Evolutionary conservation across 2,113 vertebrate genomes (phyloP).

Genomic region (Gorsachius goisagi): DNA sequence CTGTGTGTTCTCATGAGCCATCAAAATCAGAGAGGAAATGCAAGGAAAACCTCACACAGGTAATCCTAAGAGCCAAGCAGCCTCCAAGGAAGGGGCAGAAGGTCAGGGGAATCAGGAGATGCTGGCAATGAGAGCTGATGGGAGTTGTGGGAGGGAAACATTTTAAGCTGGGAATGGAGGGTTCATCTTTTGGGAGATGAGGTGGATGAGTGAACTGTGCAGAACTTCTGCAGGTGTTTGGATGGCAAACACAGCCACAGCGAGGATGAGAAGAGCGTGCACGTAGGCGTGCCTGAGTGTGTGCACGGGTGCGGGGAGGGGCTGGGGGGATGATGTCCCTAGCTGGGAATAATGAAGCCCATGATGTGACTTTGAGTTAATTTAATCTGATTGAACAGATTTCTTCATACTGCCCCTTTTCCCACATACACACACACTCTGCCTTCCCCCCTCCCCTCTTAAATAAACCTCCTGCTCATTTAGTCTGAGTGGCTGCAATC

Average conservation of each 20-base stretch:
- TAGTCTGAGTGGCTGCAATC: slow-evolving; percentile 80
- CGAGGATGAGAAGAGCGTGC: background rate
- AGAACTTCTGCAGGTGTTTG: background rate
- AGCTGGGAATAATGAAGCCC: background rate
- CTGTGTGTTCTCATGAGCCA: background rate
- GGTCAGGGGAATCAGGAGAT: background rate
- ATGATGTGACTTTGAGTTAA: slow-evolving; percentile 34
- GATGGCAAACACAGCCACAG: background rate
- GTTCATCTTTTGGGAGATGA: background rate
- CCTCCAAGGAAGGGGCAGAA: background rate
- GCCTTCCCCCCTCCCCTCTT: slow-evolving; percentile 45
- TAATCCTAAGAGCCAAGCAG: background rate
- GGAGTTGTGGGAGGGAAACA: background rate
- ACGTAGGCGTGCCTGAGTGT: background rate
- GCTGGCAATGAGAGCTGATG: background rate
- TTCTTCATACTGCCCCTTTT: slow-evolving; percentile 38
- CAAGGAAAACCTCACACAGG: background rate
- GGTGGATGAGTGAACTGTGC: background rate
- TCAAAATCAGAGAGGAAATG: background rate
- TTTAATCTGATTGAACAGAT: slow-evolving; percentile 58
- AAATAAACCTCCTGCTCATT: slow-evolving; percentile 81
- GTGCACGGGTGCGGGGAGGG: background rate
- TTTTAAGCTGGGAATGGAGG: background rate
- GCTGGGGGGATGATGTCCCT: background rate
- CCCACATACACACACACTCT: background rate